Percentiles rank a stretch among this genome's conserved stretches.
Conservation (phyloP, 1,140 invertebrate species). For the Heliconius hewitsoni region DNA sequence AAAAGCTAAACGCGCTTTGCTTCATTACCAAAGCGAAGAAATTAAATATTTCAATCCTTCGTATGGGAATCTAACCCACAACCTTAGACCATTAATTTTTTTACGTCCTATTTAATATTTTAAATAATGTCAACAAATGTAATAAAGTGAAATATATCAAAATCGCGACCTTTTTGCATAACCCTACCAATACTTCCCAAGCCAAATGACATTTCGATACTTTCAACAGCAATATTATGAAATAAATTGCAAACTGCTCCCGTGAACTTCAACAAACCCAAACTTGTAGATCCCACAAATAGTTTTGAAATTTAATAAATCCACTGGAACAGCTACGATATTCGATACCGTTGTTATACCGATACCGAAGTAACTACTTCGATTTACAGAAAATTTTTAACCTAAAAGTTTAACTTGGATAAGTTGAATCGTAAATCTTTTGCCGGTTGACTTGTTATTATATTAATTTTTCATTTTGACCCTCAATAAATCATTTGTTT, state of each 20-base stretch:
- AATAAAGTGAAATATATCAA: neutral
- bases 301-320: conserved; percentile 15
- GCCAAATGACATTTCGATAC: conserved; percentile 4
- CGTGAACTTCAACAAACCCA: conserved; percentile 8
- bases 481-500: neutral
- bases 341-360: conserved; percentile 1
- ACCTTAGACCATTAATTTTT: too few species aligned
- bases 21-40: too few species aligned
- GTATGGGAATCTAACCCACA: too few species aligned
- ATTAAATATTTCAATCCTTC: too few species aligned
- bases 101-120: too few species aligned
- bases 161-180: neutral
- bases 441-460: conserved; percentile 2
- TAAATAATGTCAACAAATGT: neutral
- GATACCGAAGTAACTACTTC: neutral
- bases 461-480: conserved; percentile 8
- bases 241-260: conserved; percentile 10
- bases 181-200: neutral
- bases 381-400: conserved; percentile 9
- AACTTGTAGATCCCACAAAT: conserved; percentile 11
- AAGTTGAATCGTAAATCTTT: conserved; percentile 12
- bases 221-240: conserved; percentile 3
- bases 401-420: neutral
- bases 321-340: conserved; percentile 4
- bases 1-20: too few species aligned